phyloP scores from a whole-genome alignment of 2,888 invertebrate species.

The Linyphia triangularis region DNA sequence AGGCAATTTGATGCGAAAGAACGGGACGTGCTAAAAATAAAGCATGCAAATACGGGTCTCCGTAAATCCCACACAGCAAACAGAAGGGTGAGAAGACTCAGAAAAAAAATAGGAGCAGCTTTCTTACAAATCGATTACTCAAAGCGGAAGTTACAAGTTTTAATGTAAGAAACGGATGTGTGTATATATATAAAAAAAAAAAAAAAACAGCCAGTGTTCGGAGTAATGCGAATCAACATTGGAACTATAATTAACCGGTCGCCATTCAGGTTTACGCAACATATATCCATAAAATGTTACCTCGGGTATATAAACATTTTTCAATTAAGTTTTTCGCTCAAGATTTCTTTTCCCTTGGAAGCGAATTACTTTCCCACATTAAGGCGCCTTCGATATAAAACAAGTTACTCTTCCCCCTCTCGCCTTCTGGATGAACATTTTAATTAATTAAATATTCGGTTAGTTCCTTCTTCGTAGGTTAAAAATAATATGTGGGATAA shows the following conservation, averaged over 20 bases:
- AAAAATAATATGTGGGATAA: background rate
- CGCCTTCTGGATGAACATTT: background rate
- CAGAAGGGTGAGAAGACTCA: background rate
- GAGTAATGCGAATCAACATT: slow-evolving; percentile 27
- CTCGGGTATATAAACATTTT: slow-evolving; percentile 47
- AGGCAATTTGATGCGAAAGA: background rate
- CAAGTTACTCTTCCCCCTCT: background rate
- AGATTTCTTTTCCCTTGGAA: slow-evolving; percentile 8
- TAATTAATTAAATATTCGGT: slow-evolving; percentile 51
- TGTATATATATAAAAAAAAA: background rate
- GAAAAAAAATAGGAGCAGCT: background rate
- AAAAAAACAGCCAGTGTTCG: slow-evolving; percentile 19
- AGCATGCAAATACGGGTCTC: slow-evolving; percentile 42
- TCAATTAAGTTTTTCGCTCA: slow-evolving; percentile 51
- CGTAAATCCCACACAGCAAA: background rate
- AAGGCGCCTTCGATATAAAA: slow-evolving; percentile 21
- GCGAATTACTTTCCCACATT: slow-evolving; percentile 51
- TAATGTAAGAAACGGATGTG: background rate
- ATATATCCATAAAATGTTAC: slow-evolving; percentile 31
- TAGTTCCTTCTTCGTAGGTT: background rate
- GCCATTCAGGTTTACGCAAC: background rate
- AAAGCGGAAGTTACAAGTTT: slow-evolving; percentile 9
- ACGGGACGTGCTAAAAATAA: slow-evolving; percentile 19
- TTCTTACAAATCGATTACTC: slow-evolving; percentile 20
- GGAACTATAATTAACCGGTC: slow-evolving; percentile 44